Base-by-base conservation (phyloP, 1,140 invertebrate genomes). In the Notospermus geniculatus region DNA sequence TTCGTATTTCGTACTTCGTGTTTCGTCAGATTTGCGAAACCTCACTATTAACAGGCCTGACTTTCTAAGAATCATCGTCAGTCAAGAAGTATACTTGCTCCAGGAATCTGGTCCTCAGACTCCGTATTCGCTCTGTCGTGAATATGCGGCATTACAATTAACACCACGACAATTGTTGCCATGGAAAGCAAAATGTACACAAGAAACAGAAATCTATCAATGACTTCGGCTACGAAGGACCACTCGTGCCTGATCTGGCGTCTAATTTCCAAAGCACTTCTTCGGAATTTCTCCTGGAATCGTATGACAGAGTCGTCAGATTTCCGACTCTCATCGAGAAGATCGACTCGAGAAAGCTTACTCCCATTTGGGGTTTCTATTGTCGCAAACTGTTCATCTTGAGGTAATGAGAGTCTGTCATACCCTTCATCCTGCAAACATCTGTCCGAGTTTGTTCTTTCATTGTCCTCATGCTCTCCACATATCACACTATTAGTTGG, bases 71-170 rank as follows among this genome's bases (percentile, higher is more conserved):
- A n/a, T n/a, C n/a, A n/a, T n/a, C n/a, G n/a, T n/a, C n/a, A n/a
- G n/a, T n/a, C n/a, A n/a, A n/a, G n/a, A n/a, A n/a, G n/a, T n/a
- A n/a, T n/a, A n/a, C n/a, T n/a, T n/a, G 32, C 32, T 36, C 32
- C 32, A 7, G 32, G 32, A 7, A 36, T 36, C 32, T 36, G 32
- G 15, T 36, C 32, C 32, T 36, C 32, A 4, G 32, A 36, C 32
- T 36, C 32, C 32, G 15, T 36, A 36, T 50, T 50, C 46, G 46
- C 19, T n/a, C 19, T 19, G 4, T 50, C 19, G n/a, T 59, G 41
- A 25, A 59, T 19, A 52, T 46, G 56, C 2, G 60, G 60, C n/a
- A 62, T 27, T 5, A 62, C 32, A 11, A 62, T 43, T 2, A 62
- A 52, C 2, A 52, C 27, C 4, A 45, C 41, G 15, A 57, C 29